Evolutionary conservation across 1,140 invertebrate genomes (phyloP), one percentile per base, ranked within the genome.

Genomic region (Drosophila prosaltans): DNA sequence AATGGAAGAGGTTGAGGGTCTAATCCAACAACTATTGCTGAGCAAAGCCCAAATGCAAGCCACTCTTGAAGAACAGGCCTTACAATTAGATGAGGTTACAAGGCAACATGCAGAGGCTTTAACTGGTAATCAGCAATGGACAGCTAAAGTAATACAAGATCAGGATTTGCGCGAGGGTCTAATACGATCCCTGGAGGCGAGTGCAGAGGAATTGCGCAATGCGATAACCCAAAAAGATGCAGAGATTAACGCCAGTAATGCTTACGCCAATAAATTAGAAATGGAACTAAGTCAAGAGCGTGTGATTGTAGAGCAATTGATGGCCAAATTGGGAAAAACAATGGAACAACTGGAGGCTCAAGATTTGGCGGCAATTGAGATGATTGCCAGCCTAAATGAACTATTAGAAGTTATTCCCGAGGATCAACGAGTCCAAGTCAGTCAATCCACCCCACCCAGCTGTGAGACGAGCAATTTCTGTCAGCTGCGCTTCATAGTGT

Each of bases 291-390:
- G 8, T 26, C 8, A 24, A 10, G 8, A 26, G 8, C 45, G 24
- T 26, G 1, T 8, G 1, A 51, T 0, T 5, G 21, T 26, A 0
- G 45, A 51, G 3, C 45, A 51, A 10, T 26, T 51, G 1, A 26
- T 51, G 45, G 45, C 45, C 45, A 51, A 26, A 51, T 51, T 51
- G 45, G 45, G 21, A 0, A 51, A 51, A 51, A 26, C 45, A 10
- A 51, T 51, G 45, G 21, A 51, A 24, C 21, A 26, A 10, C 1
- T 51, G 8, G 21, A 24, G 3, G 21, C 21, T 51, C 45, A 51
- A 24, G 45, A 51, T 10, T 9, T 51, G 10, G 45, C 45, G 1
- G 45, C 21, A 26, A 51, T 51, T 26, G 21, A 51, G 10, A 51
- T 51, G 21, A 7, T 51, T 9, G 21, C 21, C 9, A 26, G 45